A percentile compares a stretch with the other conserved stretches of the same genome.
Evolutionary conservation across 2,888 invertebrate genomes (phyloP).

Genomic region (Mythimna lalbum): DNA sequence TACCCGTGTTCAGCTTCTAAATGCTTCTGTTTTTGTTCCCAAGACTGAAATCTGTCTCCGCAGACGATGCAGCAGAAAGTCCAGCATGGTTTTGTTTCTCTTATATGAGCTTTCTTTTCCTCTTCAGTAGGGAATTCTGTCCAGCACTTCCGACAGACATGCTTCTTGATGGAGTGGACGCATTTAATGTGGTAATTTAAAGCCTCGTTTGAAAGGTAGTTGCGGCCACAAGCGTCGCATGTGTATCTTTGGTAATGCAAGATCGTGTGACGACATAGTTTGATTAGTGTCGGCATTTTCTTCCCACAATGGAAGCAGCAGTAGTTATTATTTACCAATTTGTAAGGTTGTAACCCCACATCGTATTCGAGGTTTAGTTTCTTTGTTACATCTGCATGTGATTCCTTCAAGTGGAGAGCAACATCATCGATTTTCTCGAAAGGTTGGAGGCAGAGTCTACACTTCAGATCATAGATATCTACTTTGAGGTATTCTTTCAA

Average conservation of each 20-base stretch:
- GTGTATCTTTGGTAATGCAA: conserved; percentile 81
- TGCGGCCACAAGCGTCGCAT: conserved; percentile 83
- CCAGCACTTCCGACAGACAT: conserved; percentile 82
- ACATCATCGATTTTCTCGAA: conserved; percentile 74
- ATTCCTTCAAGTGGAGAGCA: conserved; percentile 75
- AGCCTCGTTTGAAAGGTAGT: conserved; percentile 79
- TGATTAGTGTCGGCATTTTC: conserved; percentile 77
- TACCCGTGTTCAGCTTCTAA: conserved; percentile 74
- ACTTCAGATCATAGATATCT: conserved; percentile 79
- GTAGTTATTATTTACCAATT: conserved; percentile 77
- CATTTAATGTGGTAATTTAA: conserved; percentile 81
- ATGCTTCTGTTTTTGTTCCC: conserved; percentile 82
- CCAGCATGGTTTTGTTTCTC: conserved; percentile 77
- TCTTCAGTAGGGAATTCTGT: conserved; percentile 75
- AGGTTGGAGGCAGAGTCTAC: conserved; percentile 74
- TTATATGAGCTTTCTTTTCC: conserved; percentile 76
- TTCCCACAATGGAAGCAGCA: conserved; percentile 76
- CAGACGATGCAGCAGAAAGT: conserved; percentile 79
- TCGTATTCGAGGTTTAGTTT: conserved; percentile 74
- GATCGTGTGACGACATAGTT: conserved; percentile 81
- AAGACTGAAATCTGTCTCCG: conserved; percentile 81
- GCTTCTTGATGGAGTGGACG: conserved; percentile 74
- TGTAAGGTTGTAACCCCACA: conserved; percentile 82
- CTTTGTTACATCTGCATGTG: conserved; percentile 68
- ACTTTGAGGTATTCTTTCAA: conserved; percentile 82